Base-by-base conservation (phyloP, 2,888 invertebrate genomes). In the Dermolepida albohirtum region DNA sequence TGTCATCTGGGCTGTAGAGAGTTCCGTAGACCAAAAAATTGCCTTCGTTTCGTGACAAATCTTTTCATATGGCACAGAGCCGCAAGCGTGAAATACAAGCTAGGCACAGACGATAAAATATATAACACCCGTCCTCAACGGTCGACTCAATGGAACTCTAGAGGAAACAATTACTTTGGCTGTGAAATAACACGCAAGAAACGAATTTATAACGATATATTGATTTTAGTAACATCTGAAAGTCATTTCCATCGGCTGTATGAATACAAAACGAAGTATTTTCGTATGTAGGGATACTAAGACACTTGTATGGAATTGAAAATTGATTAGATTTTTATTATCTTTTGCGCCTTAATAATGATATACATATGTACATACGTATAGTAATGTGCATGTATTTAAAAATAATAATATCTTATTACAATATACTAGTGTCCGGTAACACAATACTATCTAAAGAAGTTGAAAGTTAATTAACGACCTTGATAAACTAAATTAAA, bases 191-290 rank as follows among this genome's bases (percentile, higher is more conserved):
- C 76, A 77, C 75, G 77, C 76, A 69, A 77, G 74, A 75, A 76
- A 77, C 75, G 74, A 76, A 77, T 77, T 74, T 74, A 75, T 75
- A 76, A 76, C 73, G 73, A 74, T 70, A 69, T 75, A 75, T 76
- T 73, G 75, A 76, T 75, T 73, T 66, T 59, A 57, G 57, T 16
- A 40, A 66, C 66, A 66, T 57, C 43, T 59, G 39, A 63, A 17
- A 55, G 49, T 40, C 54, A 63, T 63, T 54, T 63, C 41, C 51
- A 54, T 43, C 43, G 44, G 16, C 41, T 22, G 47, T 62, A 59
- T 41, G 44, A 17, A 51, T 67, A 17, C n/a, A 49, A 47, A 40
- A 14, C 16, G n/a, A 50, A 40, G 63, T 39, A 51, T 27, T 40
- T 55, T 50, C 16, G 8, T 50, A 63, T 17, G 40, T 34, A 50